Base-by-base conservation (phyloP, 2,797 vertebrate genomes). In the Pteronotus mesoamericanus region DNA sequence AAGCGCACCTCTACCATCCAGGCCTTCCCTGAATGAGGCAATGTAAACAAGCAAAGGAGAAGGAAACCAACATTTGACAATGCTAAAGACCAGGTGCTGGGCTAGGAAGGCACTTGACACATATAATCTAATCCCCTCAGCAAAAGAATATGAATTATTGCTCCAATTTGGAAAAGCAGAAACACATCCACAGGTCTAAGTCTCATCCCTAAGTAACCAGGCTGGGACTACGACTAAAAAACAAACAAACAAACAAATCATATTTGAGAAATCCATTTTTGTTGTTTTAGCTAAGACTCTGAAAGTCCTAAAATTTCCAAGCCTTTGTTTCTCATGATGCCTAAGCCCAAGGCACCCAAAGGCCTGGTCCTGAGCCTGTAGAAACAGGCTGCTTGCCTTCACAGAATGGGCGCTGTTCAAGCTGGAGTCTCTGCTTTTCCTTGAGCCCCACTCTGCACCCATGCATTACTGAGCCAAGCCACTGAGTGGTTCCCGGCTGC, bases 251-350 rank as follows among this genome's bases (percentile, higher is more conserved):
- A 3, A 39, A 12, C 16, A 26, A 8, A 14, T 24, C 15, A 32
- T n/a, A 83, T 75, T 72, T 85, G n/a, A 94, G 51, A 88, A 95
- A 68, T 8, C 10, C 9, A 79, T 14, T 14, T 78, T 84, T 61
- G 48, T 42, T 44, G 11, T 19, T 57, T 93, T 77, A 71, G 55
- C 14, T 53, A 42, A 88, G 69, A 77, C 44, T 37, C 29, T 4
- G 6, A 72, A 85, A 77, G 16, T 66, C 55, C 57, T 78, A 39
- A 68, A 82, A 59, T 39, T 86, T 18, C 86, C 68, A 42, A 6
- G 32, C 14, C 72, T 42, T 37, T 44, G 5, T 19, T 37, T 80
- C 59, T 74, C 26, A 0, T 6, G 42, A 86, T 3, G 15, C n/a
- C 14, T 16, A 34, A 61, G 44, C 24, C n/a, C 2, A 15, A 39